Base-by-base conservation (phyloP, 2,797 vertebrate species). In the Gephyroberyx darwinii region DNA sequence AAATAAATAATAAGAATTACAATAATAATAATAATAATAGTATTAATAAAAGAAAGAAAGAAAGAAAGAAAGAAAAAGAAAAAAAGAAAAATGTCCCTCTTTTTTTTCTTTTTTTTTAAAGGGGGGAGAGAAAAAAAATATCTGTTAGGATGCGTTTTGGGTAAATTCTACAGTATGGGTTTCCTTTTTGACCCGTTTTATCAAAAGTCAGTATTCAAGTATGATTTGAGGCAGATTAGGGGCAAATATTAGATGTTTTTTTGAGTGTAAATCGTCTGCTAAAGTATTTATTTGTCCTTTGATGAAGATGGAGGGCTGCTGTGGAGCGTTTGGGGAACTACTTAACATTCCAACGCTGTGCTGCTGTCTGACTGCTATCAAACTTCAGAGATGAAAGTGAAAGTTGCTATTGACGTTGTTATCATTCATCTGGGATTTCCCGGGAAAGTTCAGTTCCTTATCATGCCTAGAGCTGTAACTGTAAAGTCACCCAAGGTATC, bases 371-470 rank as follows among this genome's bases (percentile, higher is more conserved):
- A 66, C 60, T 65, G 43, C 33, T 61, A 63, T 78, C 73, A 61
- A 17, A 20, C 39, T 33, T 19, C 39, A 33, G 1, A 73, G 76
- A 85, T 88, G 53, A 89, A 86, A 88, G 74, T 53, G 66, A 81
- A 85, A 85, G 69, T 81, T 65, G 54, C 13, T 60, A 1, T 35
- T 68, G 65, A 72, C 14, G 9, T 58, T 62, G 19, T 78, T 82
- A 67, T 80, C 51, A 0, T 54, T 61, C 31, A 59, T 57, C 68
- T 69, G 82, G 86, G 75, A 86, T 83, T 88, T 80, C 77, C 79
- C 69, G 65, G 9, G n/a, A 71, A 80, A 62, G 54, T 69, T 59
- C 51, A 45, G 43, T 39, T 31, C 10, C 43, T 52, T 19, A 50
- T 26, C 55, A 14, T 56, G 53, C 33, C 58, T 19, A 26, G 52